Base-by-base conservation (phyloP, 2,113 vertebrate genomes). In the Mobula birostris region DNA sequence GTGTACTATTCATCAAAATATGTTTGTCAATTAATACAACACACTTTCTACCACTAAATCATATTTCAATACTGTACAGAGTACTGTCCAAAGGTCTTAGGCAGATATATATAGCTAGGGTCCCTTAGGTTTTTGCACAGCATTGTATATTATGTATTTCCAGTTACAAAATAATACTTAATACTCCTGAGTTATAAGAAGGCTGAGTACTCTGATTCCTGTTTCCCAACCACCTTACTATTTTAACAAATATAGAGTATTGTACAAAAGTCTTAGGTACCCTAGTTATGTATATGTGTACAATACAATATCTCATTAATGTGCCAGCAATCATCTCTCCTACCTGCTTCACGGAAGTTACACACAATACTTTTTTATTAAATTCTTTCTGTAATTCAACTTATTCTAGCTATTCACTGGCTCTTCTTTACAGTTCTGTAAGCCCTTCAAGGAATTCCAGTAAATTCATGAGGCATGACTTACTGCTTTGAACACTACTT, bases 401-500 rank as follows among this genome's bases (percentile, higher is more conserved):
- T 61, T 61, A 87, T 27, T 87, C 17, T 24, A 87, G 24, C 83
- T 87, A 58, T 56, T 61, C 7, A 19, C 7, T 58, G 56, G 56
- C 56, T 58, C 32, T 17, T 82, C 19, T 61, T 29, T 76, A 9
- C 70, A 27, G 66, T 56, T 72, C 66, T 48, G 36, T 93, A 74
- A 76, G 36, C 70, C 56, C 70, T 56, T 74, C 70, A 56, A 74
- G 40, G 91, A 93, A 93, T 93, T 76, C 91, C 91, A 76, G 68
- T 48, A 56, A 74, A 21, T 93, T 93, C 68, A 93, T 40, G 91
- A 93, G 21, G 91, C 91, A 76, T 93, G 91, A 93, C 91, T 36
- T 93, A 93, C 56, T 93, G 70, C 68, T 93, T 76, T 32, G 40
- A 93, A 93, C 74, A 74, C 68, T 76, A 48, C 56, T 72, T 11